These are phyloP conservation scores for Halocynthia roretzi DNA, from an alignment of 23 tunicate genomes.

Conservation along the genomic window DNA sequence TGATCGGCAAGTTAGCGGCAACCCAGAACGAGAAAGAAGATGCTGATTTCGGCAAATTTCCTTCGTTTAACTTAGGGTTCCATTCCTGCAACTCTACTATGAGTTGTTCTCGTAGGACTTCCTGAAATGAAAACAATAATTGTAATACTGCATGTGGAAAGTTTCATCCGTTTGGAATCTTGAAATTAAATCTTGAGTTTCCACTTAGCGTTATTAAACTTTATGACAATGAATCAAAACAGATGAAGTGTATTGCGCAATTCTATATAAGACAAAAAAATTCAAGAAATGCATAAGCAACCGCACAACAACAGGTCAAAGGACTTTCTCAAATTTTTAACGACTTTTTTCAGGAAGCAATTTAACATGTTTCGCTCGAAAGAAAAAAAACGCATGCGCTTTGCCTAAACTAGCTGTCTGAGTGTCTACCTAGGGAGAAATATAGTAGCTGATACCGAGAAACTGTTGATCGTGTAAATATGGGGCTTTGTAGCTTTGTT, in stretches of 20 bases:
- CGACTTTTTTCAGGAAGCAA: too few species aligned
- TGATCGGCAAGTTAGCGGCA: constrained; percentile 48
- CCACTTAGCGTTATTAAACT: background rate
- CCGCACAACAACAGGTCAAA: background rate
- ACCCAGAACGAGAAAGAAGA: constrained; percentile 82
- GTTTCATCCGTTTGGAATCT: too few species aligned
- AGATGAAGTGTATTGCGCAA: background rate
- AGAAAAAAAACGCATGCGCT: too few species aligned
- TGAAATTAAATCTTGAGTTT: too few species aligned
- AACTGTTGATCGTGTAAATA: background rate
- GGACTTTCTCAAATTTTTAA: background rate
- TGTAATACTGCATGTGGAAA: too few species aligned
- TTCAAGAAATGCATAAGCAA: background rate
- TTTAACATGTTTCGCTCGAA: too few species aligned
- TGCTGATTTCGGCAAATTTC: constrained; percentile 29
- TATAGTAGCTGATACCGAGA: too few species aligned
- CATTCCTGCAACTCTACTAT: constrained; percentile 60
- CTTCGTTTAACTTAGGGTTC: constrained; percentile 48
- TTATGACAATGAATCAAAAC: background rate
- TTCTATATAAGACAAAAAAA: background rate
- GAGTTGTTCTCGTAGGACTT: constrained; percentile 36
- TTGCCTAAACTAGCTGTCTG: too few species aligned
- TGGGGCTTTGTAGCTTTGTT: constrained; percentile 5
- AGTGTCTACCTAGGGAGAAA: too few species aligned
- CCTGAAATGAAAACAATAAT: constrained; percentile 23